These are phyloP conservation scores for Apantesis nais DNA, from an alignment of 2,888 invertebrate species.

Conservation along the genomic window DNA sequence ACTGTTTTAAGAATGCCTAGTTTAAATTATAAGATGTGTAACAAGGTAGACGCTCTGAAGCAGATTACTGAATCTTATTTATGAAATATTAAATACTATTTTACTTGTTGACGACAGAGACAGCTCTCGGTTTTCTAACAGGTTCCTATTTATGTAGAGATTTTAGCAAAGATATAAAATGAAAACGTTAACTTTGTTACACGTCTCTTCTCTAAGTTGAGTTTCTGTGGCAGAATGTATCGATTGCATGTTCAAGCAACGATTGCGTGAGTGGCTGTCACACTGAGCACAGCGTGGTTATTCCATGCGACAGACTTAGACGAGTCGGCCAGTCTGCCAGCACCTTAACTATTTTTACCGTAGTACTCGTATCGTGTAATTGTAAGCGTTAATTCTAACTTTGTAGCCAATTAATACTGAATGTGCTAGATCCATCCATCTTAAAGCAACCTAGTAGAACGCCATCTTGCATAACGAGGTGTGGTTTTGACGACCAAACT, in stretches of 20 bases:
- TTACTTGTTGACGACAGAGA: constrained; percentile 13
- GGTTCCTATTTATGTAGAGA: constrained; percentile 24
- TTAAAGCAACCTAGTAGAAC: constrained; percentile 67
- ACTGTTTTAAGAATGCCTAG: constrained; percentile 46
- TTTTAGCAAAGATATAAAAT: constrained; percentile 7
- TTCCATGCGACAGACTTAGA: constrained; percentile 19
- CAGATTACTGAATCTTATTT: constrained; percentile 11
- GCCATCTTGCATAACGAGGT: constrained; percentile 56
- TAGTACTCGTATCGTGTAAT: constrained; percentile 65
- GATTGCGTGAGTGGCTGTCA: constrained; percentile 47
- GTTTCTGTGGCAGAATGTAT: constrained; percentile 42
- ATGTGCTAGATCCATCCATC: constrained; percentile 78
- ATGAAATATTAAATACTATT: constrained; percentile 6
- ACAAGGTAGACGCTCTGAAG: constrained; percentile 20
- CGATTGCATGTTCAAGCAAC: constrained; percentile 47
- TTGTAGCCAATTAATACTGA: constrained; percentile 73
- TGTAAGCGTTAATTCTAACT: constrained; percentile 72
- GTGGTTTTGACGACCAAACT: constrained; percentile 54
- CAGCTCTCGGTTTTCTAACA: constrained; percentile 10
- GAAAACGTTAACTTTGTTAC: constrained; percentile 28
- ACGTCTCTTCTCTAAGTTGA: constrained; percentile 29
- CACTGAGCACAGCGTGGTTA: constrained; percentile 34
- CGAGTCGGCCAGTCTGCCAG: constrained; percentile 44
- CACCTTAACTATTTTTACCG: constrained; percentile 58
- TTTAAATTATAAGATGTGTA: constrained; percentile 41